A percentile compares a stretch with the other conserved stretches of the same genome.
Evolutionary conservation across 2,888 invertebrate genomes (phyloP).

Genomic region (Chrysina gloriosa): DNA sequence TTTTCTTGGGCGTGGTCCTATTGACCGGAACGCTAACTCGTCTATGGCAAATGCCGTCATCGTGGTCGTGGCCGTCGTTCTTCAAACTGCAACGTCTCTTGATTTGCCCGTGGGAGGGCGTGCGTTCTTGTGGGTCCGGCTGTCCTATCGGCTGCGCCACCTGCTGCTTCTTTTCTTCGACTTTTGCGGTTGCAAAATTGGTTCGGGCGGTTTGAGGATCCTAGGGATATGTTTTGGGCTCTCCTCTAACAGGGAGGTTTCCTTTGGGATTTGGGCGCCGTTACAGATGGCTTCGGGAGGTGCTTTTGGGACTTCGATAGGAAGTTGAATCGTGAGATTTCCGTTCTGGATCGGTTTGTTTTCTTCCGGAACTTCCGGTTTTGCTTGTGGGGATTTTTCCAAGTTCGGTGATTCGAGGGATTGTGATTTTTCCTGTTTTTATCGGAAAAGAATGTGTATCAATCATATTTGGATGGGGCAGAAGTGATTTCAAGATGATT

Average conservation of each 20-base stretch:
- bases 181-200: constrained; percentile 9
- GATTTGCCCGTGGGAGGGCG: constrained; percentile 2
- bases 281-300: constrained; percentile 35
- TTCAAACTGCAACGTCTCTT: constrained; percentile 48
- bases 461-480: too few species aligned
- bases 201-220: constrained; percentile 10
- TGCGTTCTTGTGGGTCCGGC: constrained; percentile 32
- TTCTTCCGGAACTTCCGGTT: constrained; percentile 45
- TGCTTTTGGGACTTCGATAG: constrained; percentile 29
- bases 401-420: constrained; percentile 28
- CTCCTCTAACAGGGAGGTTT: constrained; percentile 10
- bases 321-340: constrained; percentile 44
- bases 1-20: constrained; percentile 65
- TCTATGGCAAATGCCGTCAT: constrained; percentile 51
- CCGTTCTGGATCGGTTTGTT: constrained; percentile 50
- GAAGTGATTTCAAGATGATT: too few species aligned
- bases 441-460: too few species aligned
- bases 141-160: too few species aligned
- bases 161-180: constrained; percentile 23
- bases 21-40: constrained; percentile 58
- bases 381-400: constrained; percentile 40
- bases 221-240: constrained; percentile 11
- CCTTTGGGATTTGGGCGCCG: constrained; percentile 27
- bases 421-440: constrained; percentile 42
- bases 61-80: constrained; percentile 40